A percentile compares a stretch with the other conserved stretches of the same genome.
Evolutionary conservation across 2,888 invertebrate genomes (phyloP).

Genomic region (Cinara cedri): DNA sequence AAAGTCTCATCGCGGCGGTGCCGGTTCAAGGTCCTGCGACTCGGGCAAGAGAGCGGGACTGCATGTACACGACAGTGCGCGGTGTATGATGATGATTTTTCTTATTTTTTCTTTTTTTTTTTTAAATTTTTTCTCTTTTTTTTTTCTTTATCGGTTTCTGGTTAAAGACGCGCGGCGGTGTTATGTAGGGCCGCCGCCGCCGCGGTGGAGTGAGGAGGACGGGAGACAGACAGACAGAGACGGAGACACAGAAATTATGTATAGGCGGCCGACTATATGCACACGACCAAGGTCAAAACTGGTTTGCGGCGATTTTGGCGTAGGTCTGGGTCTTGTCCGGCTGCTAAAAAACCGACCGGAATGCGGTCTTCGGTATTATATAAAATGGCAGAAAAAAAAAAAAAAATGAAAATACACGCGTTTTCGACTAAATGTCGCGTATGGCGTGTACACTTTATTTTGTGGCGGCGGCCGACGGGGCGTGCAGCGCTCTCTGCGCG

Average conservation of each 20-base stretch:
- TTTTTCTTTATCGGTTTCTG: constrained; percentile 40
- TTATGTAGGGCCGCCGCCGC: neutral
- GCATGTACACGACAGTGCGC: neutral
- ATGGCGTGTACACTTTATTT: no score
- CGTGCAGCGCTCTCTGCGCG: neutral
- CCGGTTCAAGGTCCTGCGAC: constrained; percentile 49
- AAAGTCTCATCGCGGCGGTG: neutral
- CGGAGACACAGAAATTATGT: neutral
- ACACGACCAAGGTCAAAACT: constrained; percentile 51
- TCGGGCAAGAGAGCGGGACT: neutral
- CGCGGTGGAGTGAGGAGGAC: neutral
- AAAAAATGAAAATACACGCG: neutral
- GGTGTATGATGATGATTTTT: no score
- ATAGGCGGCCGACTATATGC: constrained; percentile 33
- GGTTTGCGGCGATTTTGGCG: constrained; percentile 48
- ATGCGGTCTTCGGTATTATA: constrained; percentile 34
- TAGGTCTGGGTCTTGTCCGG: constrained; percentile 52
- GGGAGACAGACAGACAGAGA: neutral
- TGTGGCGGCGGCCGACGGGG: neutral
- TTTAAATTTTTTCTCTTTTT: neutral
- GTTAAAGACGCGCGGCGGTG: neutral
- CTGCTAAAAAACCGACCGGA: constrained; percentile 31
- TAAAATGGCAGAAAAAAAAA: neutral
- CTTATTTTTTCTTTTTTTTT: constrained; percentile 15
- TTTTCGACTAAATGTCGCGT: constrained; percentile 55